Evolutionary conservation across 2,113 vertebrate genomes (phyloP), one percentile per base, ranked within the genome.

Genomic region (Nipponia nippon): DNA sequence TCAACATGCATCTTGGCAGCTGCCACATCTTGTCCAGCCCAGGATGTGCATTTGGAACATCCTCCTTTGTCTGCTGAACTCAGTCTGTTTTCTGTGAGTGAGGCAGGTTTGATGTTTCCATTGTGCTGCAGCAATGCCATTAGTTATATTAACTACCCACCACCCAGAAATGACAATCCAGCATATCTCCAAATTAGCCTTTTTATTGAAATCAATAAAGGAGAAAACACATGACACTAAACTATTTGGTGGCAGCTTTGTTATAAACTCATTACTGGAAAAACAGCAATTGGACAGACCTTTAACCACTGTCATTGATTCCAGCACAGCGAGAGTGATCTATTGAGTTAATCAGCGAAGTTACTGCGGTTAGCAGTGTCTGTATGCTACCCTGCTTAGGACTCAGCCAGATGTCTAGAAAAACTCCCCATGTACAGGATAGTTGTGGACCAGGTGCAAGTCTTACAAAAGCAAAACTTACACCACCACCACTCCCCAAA

Each of bases 131-230:
- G 53, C 44, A 56, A 61, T 26, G 63, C 76, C 38, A 55, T 92
- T 76, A 87, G 55, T 97, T 91, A 78, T 63, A 89, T 93, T 87
- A 97, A 97, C 72, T 66, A 80, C 49, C 42, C 38, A 71, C 80
- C 47, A 50, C 81, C 79, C 83, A 88, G 59, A 93, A 89, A 90
- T 92, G 90, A 93, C 97, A 95, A 95, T 87, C 97, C 93, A 96
- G 83, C 94, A 92, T 86, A 95, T 96, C 97, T 98, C 87, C 94
- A 98, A 98, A 98, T 98, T 96, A 98, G 97, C 95, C 95, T 92
- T 97, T 97, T 97, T 97, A 97, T 97, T 98, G 97, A 97, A 97
- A 97, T 97, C 98, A 96, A 97, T 98, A 97, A 98, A 96, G 70
- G 87, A 90, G 73, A 90, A 89, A 92, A 92, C 62, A 86, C 72